phyloP scores from a whole-genome alignment of 2,888 invertebrate genomes.

The Myopa testacea region DNA sequence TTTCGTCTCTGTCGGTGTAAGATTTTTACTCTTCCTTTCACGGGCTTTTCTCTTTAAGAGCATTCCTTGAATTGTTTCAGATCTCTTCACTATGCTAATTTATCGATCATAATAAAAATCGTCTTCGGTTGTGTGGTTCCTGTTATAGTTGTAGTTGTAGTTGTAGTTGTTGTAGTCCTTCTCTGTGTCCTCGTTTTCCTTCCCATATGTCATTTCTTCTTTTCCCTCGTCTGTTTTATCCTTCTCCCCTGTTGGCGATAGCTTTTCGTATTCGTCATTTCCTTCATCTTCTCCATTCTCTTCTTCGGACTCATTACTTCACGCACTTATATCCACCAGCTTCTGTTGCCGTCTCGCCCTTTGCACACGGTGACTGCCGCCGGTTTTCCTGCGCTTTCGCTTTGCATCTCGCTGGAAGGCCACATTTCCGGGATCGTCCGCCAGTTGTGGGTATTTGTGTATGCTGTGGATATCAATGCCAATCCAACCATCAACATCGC shows the following conservation, averaged over 20 bases:
- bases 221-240: constrained; percentile 24
- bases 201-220: constrained; percentile 40
- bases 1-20: background rate
- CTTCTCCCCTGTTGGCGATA: background rate
- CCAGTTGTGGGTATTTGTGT: constrained; percentile 88
- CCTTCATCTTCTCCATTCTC: constrained; percentile 30
- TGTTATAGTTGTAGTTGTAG: constrained; percentile 41
- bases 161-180: constrained; percentile 34
- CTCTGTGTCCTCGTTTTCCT: background rate
- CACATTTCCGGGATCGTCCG: constrained; percentile 95
- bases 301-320: constrained; percentile 48
- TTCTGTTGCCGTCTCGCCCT: constrained; percentile 84
- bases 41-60: background rate
- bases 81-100: constrained; percentile 22
- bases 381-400: constrained; percentile 81
- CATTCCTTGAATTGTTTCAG: constrained; percentile 14
- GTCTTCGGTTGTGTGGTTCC: constrained; percentile 50
- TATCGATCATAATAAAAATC: constrained; percentile 50
- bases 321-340: constrained; percentile 59
- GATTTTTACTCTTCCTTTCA: background rate
- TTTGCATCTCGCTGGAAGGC: constrained; percentile 87
- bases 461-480: constrained; percentile 92
- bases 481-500: constrained; percentile 90
- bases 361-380: constrained; percentile 82
- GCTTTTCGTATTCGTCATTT: constrained; percentile 38